Evolutionary conservation across 2,797 vertebrate genomes (phyloP).

Genomic region (Picus viridis): DNA sequence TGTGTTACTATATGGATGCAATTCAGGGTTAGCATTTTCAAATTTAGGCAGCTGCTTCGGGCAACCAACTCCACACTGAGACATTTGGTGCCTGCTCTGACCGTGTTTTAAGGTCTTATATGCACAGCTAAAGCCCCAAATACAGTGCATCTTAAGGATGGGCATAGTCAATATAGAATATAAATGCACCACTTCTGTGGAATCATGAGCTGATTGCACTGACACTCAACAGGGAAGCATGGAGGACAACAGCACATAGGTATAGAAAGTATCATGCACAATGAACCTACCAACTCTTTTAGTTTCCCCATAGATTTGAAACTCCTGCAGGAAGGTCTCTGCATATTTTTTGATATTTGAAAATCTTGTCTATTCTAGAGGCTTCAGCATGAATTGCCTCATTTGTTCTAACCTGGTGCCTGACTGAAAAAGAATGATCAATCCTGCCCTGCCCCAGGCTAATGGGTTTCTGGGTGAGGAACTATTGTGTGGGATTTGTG

Average conservation of each 20-base stretch:
- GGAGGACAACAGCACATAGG: not conserved
- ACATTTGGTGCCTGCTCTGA: not conserved
- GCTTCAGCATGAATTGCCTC: not conserved
- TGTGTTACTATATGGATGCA: not conserved
- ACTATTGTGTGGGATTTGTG: not conserved
- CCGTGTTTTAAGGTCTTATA: not conserved
- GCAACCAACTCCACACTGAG: not conserved
- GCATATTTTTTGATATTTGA: not conserved
- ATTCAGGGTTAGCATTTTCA: not conserved
- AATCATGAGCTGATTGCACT: not conserved
- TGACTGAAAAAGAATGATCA: not conserved
- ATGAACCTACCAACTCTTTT: not conserved
- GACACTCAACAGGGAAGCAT: accelerated
- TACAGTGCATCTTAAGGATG: accelerated
- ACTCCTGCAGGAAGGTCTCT: not conserved
- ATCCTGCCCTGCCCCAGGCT: not conserved
- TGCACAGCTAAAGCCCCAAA: not conserved
- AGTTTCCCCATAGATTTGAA: not conserved
- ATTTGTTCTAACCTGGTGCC: not conserved
- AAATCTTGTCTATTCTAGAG: not conserved
- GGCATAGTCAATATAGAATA: not conserved
- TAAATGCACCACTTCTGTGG: not conserved
- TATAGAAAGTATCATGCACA: not conserved
- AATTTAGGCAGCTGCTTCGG: not conserved
- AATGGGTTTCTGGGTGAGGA: not conserved